Percentiles rank a stretch among this genome's conserved stretches.
These are phyloP conservation scores for Orthosia incerta DNA, from an alignment of 2,888 invertebrate species.

Conservation along the genomic window DNA sequence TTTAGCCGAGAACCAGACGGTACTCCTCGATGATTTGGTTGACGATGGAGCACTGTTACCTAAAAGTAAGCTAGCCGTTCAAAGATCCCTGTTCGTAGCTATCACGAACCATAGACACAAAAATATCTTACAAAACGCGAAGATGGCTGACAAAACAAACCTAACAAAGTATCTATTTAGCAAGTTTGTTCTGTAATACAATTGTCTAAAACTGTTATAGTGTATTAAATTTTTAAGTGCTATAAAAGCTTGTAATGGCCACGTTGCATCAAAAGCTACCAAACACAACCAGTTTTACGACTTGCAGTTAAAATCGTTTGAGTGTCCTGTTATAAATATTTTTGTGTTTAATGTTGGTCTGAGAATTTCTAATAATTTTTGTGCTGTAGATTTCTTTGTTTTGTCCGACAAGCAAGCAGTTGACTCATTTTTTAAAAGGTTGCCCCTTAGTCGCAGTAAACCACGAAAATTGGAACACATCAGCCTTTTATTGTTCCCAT, in stretches of 20 bases:
- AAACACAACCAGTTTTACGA: conserved; percentile 41
- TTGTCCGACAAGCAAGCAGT: not conserved
- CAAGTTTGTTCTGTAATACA: conserved; percentile 35
- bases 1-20: too few species aligned
- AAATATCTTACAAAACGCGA: too few species aligned
- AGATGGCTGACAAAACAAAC: not conserved
- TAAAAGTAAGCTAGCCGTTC: too few species aligned
- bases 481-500: too few species aligned
- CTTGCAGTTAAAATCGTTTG: conserved; percentile 34
- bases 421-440: too few species aligned
- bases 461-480: too few species aligned
- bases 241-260: conserved; percentile 40
- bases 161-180: conserved; percentile 20
- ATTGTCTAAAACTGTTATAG: conserved; percentile 27
- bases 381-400: not conserved
- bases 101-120: too few species aligned
- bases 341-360: not conserved
- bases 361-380: not conserved
- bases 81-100: too few species aligned
- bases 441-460: too few species aligned
- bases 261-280: conserved; percentile 50
- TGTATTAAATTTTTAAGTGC: conserved; percentile 39
- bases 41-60: too few species aligned
- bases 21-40: too few species aligned
- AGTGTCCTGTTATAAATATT: conserved; percentile 21